Evolutionary conservation across 2,113 vertebrate genomes (phyloP).

Genomic region (Ailuropoda melanoleuca): DNA sequence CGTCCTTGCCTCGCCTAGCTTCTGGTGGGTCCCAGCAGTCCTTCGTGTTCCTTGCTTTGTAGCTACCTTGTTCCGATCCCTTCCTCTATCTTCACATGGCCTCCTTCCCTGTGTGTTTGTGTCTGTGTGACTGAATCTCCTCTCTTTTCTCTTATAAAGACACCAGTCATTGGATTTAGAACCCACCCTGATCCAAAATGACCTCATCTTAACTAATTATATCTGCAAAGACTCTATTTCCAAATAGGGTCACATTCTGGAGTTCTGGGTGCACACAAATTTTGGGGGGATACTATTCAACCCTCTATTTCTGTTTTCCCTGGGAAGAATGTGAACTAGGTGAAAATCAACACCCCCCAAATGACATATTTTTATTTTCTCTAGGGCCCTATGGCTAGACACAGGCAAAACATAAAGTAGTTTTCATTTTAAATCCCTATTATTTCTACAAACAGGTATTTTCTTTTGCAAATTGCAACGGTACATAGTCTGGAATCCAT

Average conservation of each 20-base stretch:
- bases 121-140: not conserved
- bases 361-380: not conserved
- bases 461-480: not conserved
- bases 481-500: not conserved
- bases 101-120: not conserved
- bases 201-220: not conserved
- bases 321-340: not conserved
- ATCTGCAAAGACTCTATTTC: not conserved
- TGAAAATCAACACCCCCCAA: not conserved
- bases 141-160: not conserved
- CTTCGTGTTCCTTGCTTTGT: not conserved
- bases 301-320: not conserved
- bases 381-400: not conserved
- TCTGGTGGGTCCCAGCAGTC: not conserved
- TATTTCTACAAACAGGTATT: not conserved
- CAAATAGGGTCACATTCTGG: not conserved
- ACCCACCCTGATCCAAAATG: too few species aligned
- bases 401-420: not conserved
- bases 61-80: fast-evolving
- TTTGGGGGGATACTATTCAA: not conserved
- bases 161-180: not conserved
- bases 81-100: not conserved
- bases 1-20: not conserved
- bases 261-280: not conserved
- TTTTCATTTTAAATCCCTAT: not conserved